Percentiles rank a stretch among this genome's conserved stretches.
These are phyloP conservation scores for Vollenhovia emeryi DNA, from an alignment of 1,140 invertebrate genomes.

Conservation along the genomic window DNA sequence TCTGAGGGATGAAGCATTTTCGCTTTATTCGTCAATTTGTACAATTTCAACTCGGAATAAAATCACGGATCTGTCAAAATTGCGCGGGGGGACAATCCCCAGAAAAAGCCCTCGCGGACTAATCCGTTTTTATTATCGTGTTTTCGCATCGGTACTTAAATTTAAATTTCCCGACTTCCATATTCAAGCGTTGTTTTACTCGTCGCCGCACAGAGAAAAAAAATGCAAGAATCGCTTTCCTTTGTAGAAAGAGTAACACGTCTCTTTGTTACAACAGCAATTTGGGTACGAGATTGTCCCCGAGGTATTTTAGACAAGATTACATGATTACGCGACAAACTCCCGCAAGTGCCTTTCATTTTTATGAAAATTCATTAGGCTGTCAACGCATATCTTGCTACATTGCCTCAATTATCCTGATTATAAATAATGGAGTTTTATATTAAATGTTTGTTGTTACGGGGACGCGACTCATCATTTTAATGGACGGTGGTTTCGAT, in stretches of 20 bases:
- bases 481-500: slow-evolving; percentile 3
- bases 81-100: background rate
- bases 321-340: background rate
- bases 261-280: slow-evolving; percentile 24
- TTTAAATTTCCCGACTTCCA: slow-evolving; percentile 22
- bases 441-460: background rate
- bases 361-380: slow-evolving; percentile 16
- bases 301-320: background rate
- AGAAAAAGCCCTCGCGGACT: background rate
- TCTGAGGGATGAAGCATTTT: background rate
- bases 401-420: background rate
- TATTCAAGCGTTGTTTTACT: slow-evolving; percentile 23
- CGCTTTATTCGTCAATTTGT: slow-evolving; percentile 13
- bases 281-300: background rate
- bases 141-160: slow-evolving; percentile 2
- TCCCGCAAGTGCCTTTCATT: background rate
- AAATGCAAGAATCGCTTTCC: slow-evolving; percentile 17
- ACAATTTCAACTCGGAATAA: slow-evolving; percentile 12
- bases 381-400: background rate
- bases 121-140: slow-evolving; percentile 38
- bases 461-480: background rate
- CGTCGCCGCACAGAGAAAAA: background rate
- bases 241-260: background rate
- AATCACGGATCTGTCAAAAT: background rate
- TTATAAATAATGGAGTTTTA: slow-evolving; percentile 9